Evolutionary conservation across 2,797 vertebrate species (phyloP).

Genomic region (Anas acuta): DNA sequence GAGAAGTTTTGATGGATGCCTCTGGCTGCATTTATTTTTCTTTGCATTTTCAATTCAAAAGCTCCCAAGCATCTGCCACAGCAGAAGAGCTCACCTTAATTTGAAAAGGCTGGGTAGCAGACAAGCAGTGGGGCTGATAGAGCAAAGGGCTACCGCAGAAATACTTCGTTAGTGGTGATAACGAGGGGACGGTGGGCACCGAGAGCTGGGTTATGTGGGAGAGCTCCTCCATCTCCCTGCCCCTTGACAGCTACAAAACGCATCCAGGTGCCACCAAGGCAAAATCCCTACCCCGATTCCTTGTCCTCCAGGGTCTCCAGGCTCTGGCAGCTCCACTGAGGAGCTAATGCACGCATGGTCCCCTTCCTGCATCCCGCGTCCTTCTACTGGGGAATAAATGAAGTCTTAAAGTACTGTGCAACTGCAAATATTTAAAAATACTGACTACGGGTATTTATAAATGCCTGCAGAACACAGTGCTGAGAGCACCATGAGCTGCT

Average conservation of each 20-base stretch:
- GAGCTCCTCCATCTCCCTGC: not conserved
- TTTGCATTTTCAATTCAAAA: not conserved
- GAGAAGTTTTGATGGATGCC: conserved; percentile 26
- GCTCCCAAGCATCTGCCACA: not conserved
- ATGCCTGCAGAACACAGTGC: not conserved
- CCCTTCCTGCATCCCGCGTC: not conserved
- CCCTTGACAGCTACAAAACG: fast-evolving
- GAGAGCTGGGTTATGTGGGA: fast-evolving
- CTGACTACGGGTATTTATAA: not conserved
- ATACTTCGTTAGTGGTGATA: too few relatives aligned
- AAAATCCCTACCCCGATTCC: not conserved
- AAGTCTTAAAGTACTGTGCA: conserved; percentile 31
- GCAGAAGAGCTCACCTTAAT: not conserved
- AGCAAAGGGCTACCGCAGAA: not conserved
- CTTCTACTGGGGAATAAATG: not conserved
- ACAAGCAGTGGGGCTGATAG: not conserved
- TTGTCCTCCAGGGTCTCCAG: not conserved
- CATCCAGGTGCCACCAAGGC: not conserved
- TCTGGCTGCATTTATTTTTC: not conserved
- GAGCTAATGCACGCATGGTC: not conserved
- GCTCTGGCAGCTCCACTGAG: not conserved
- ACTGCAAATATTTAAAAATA: conserved; percentile 33
- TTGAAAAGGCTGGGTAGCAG: not conserved
- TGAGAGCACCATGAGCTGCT: not conserved
- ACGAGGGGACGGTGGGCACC: fast-evolving